phyloP scores from a whole-genome alignment of 2,113 vertebrate genomes.

The Promerops cafer region DNA sequence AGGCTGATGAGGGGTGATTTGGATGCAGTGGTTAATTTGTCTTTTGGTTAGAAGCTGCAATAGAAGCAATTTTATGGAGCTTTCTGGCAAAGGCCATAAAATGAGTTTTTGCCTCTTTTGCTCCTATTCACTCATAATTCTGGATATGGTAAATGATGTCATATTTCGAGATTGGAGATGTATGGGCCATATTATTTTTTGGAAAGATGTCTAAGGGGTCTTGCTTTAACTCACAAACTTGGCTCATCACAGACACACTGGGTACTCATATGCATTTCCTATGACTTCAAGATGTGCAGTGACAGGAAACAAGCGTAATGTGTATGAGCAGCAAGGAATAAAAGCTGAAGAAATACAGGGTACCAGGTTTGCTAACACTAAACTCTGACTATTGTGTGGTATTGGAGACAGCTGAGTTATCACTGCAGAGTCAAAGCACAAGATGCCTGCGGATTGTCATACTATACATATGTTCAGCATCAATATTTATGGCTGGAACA shows the following conservation, averaged over 20 bases:
- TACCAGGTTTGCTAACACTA: background rate
- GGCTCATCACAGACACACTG: background rate
- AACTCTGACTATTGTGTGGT: background rate
- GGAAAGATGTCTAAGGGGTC: background rate
- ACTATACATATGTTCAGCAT: slow-evolving; percentile 33
- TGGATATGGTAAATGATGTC: background rate
- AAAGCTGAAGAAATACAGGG: slow-evolving; percentile 15
- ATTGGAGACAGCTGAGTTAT: slow-evolving; percentile 21
- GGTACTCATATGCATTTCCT: background rate
- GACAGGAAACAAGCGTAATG: background rate
- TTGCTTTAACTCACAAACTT: background rate
- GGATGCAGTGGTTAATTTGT: background rate
- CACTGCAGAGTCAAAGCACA: background rate
- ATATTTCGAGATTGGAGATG: background rate
- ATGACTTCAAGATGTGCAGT: background rate
- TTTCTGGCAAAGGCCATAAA: background rate
- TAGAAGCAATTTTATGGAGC: background rate
- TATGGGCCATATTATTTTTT: background rate
- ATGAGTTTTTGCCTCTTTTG: background rate
- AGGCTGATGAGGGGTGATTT: background rate
- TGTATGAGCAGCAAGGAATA: background rate
- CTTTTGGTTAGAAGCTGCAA: background rate
- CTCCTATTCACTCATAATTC: background rate
- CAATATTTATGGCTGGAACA: slow-evolving; percentile 49
- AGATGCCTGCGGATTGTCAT: background rate